These are phyloP conservation scores for Leucophora obtusa DNA, from an alignment of 2,888 invertebrate species.

Conservation along the genomic window DNA sequence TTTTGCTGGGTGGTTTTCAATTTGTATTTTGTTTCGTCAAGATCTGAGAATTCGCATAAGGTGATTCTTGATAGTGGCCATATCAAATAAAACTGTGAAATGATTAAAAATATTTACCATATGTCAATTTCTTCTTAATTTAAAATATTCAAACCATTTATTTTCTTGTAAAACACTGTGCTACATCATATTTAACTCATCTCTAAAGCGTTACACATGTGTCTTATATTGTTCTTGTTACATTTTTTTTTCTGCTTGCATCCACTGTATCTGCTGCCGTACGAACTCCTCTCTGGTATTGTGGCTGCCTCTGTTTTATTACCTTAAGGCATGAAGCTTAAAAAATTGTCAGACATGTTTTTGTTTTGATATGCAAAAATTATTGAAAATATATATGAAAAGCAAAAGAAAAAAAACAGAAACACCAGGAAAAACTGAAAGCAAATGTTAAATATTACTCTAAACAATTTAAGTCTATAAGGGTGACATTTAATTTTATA, in stretches of 20 bases:
- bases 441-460: constrained; percentile 43
- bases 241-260: constrained; percentile 7
- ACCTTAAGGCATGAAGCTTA: constrained; percentile 66
- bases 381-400: constrained; percentile 61
- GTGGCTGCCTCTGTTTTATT: constrained; percentile 31
- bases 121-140: too few relatives aligned
- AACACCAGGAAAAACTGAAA: constrained; percentile 26
- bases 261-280: constrained; percentile 16
- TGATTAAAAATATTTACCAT: too few relatives aligned
- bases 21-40: too few relatives aligned
- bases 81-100: too few relatives aligned
- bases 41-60: too few relatives aligned
- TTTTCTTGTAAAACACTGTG: constrained; percentile 26
- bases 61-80: too few relatives aligned
- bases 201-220: constrained; percentile 51
- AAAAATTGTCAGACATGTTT: constrained; percentile 64
- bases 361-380: constrained; percentile 66
- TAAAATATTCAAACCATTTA: too few relatives aligned
- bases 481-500: not conserved
- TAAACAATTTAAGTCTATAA: constrained; percentile 20
- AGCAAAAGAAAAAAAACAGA: constrained; percentile 17
- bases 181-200: constrained; percentile 26
- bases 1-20: too few relatives aligned
- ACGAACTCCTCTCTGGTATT: constrained; percentile 17
- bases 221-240: constrained; percentile 34